Evolutionary conservation across 2,797 vertebrate species (phyloP).

Genomic region (Paguma larvata): DNA sequence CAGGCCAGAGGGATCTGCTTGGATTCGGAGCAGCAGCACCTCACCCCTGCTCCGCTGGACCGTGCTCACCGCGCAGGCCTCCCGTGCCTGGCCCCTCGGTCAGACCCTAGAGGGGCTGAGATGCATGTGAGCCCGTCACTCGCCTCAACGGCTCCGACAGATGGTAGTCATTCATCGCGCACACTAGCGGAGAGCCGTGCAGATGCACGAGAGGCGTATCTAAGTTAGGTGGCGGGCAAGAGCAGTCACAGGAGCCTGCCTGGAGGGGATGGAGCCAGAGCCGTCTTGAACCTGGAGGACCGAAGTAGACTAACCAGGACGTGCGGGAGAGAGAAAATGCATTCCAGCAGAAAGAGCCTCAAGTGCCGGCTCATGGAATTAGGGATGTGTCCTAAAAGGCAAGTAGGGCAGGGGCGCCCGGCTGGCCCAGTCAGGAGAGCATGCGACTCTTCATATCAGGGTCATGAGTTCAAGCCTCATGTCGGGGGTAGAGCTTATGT

Average conservation of each 20-base stretch:
- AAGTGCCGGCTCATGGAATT: not conserved
- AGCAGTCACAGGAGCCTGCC: not conserved
- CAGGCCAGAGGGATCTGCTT: accelerated
- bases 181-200: not conserved
- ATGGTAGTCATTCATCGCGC: not conserved
- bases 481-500: not conserved
- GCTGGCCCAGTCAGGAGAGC: not conserved
- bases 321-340: too few relatives aligned
- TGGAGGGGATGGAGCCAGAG: not conserved
- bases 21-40: not conserved
- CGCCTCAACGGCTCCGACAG: not conserved
- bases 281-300: not conserved
- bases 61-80: not conserved
- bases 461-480: not conserved
- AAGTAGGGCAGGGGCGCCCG: not conserved
- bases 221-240: not conserved
- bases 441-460: not conserved
- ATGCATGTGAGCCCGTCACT: not conserved
- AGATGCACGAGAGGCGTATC: not conserved
- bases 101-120: not conserved
- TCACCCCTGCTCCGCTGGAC: not conserved
- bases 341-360: not conserved
- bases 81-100: not conserved
- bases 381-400: not conserved
- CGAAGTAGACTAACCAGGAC: not conserved